phyloP scores from a whole-genome alignment of 2,797 vertebrate species.

The Cichlasoma orientale region DNA sequence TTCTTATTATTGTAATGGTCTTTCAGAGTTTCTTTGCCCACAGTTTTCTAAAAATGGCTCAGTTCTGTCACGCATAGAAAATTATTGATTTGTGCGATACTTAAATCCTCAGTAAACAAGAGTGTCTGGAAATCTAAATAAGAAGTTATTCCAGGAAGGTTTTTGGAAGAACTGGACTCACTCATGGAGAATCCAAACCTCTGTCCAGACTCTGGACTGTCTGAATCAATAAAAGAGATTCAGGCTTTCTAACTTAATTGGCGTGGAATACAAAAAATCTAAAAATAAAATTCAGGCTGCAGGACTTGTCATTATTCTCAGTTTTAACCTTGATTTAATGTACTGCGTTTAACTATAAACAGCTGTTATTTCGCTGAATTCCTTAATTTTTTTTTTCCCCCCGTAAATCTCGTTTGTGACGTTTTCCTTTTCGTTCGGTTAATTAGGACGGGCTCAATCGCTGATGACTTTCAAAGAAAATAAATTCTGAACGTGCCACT shows the following conservation, averaged over 20 bases:
- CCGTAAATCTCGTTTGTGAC: neutral
- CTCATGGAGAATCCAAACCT: neutral
- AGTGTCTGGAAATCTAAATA: constrained; percentile 23
- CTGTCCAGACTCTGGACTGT: neutral
- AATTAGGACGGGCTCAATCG: neutral
- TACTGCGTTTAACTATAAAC: neutral
- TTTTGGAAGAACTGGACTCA: neutral
- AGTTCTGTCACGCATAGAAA: constrained; percentile 21
- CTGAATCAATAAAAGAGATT: neutral
- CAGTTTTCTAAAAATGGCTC: constrained; percentile 42
- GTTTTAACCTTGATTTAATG: neutral
- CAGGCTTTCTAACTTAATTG: neutral
- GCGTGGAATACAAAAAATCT: neutral
- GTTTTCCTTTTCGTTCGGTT: neutral
- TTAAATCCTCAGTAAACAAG: constrained; percentile 28
- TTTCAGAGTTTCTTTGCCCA: constrained; percentile 10
- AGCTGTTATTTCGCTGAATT: neutral
- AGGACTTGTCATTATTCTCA: neutral
- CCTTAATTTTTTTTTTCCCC: too few relatives aligned
- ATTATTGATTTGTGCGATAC: constrained; percentile 44
- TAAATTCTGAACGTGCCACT: constrained; percentile 41
- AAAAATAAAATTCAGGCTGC: neutral
- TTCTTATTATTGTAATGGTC: constrained; percentile 42
- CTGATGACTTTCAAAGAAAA: constrained; percentile 42
- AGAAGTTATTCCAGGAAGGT: constrained; percentile 21